Evolutionary conservation across 2,888 invertebrate species (phyloP).

Genomic region (Neocrepidodera transversa): DNA sequence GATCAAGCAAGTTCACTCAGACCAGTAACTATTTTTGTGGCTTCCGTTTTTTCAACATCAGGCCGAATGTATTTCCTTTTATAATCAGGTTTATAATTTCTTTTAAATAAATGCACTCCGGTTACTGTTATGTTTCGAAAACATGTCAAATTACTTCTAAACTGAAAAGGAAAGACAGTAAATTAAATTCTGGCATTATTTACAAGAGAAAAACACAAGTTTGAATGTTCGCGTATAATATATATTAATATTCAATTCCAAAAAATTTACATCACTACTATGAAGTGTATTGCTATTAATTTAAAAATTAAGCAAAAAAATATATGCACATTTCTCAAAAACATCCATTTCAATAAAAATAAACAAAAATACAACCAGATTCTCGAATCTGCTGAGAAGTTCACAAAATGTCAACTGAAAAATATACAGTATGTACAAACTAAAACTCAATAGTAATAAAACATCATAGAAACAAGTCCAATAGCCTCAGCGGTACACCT

Average conservation of each 20-base stretch:
- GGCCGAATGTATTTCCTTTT: too few species aligned
- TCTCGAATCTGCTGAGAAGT: constrained; percentile 28
- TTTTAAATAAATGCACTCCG: too few species aligned
- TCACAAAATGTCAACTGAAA: constrained; percentile 34
- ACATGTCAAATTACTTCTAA: too few species aligned
- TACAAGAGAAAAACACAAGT: constrained; percentile 12
- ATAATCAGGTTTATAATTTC: too few species aligned
- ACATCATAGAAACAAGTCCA: constrained; percentile 29
- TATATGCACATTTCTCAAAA: constrained; percentile 30
- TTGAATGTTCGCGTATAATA: constrained; percentile 37
- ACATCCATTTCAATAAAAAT: constrained; percentile 25
- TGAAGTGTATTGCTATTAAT: constrained; percentile 36
- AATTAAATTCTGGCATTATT: too few species aligned
- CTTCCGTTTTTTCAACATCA: too few species aligned
- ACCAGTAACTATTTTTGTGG: too few species aligned
- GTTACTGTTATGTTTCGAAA: too few species aligned
- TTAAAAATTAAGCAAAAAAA: constrained; percentile 35
- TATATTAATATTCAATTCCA: constrained; percentile 38
- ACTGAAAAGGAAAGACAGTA: too few species aligned
- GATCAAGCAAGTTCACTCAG: too few species aligned
- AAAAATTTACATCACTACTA: constrained; percentile 36
- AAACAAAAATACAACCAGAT: constrained; percentile 30
- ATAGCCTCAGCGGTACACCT: constrained; percentile 26
- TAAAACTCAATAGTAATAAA: constrained; percentile 33
- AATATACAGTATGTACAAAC: constrained; percentile 37